Evolutionary conservation across 1,140 invertebrate species (phyloP), one percentile per base, ranked within the genome.

Genomic region (Trachymyrmex cornetzi): DNA sequence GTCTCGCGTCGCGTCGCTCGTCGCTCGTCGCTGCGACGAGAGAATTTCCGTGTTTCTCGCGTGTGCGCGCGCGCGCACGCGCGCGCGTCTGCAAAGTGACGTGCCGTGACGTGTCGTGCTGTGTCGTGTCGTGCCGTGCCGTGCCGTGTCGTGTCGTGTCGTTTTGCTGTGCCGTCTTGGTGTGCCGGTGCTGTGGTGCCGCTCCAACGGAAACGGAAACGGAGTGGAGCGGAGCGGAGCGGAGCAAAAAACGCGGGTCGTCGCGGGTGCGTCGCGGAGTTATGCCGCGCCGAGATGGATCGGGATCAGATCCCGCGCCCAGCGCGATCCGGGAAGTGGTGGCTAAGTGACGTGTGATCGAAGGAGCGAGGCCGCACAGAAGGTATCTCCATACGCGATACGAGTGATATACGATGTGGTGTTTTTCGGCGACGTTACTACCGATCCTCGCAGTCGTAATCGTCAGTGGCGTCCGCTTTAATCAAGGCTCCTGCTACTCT

Each of bases 371-470:
- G 84, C 82, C 71, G 63, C 81, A 79, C 64, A 11, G 44, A 12
- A 61, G 12, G 38, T 89, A 82, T 88, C 81, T 64, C 85, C 75
- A 66, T 85, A 88, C 90, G 91, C 84, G 89, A 92, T 87, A 89
- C 80, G 66, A 90, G 92, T 92, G 93, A 86, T 92, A 87, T 93
- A 93, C 91, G 92, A 94, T 94, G 92, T 94, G 93, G 93, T 92
- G 92, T 93, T 87, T 91, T 74, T 11, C 80, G 92, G 90, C 90
- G 90, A 92, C 92, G 90, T 89, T 91, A 71, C 66, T 92, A 71
- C 69, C 67, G 72, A 85, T 91, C 61, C 88, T 91, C 79, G 81
- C 87, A 91, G 86, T 87, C 86, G 87, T 88, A 90, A 87, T 81
- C 92, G 55, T 84, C 88, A 91, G 92, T 92, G 92, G 92, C 93